A percentile compares a stretch with the other conserved stretches of the same genome.
Conservation (phyloP, 2,888 invertebrate species). For the Phasia obesa region DNA sequence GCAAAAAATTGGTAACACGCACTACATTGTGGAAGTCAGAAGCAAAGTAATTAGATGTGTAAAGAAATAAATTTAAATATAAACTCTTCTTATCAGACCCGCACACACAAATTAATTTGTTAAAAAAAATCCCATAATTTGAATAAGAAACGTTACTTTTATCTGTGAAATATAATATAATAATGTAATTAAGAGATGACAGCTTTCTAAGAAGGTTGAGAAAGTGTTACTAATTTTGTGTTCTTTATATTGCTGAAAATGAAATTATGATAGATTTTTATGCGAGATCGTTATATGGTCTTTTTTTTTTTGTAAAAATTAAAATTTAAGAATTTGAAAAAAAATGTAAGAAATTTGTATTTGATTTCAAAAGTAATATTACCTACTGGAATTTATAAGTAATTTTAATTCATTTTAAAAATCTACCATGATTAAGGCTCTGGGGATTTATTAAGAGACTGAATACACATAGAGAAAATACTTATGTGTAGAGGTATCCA, state of each 20-base stretch:
- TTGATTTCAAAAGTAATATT: no score
- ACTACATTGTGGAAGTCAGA: slow-evolving; percentile 16
- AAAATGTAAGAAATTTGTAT: no score
- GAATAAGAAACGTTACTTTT: slow-evolving; percentile 5
- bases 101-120: slow-evolving; percentile 43
- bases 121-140: slow-evolving; percentile 22
- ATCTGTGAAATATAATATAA: slow-evolving; percentile 16
- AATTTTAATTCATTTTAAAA: no score
- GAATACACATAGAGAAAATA: no score
- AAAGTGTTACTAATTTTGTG: background rate
- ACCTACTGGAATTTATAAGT: no score
- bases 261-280: no score
- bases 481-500: no score
- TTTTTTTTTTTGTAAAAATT: no score
- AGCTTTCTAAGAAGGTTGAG: background rate
- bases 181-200: slow-evolving; percentile 43
- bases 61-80: slow-evolving; percentile 29
- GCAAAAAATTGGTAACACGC: slow-evolving; percentile 36
- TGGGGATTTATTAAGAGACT: no score
- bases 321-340: no score
- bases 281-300: no score
- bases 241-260: background rate
- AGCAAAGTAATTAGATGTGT: slow-evolving; percentile 27
- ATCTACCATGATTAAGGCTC: no score
- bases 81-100: slow-evolving; percentile 24